phyloP scores from a whole-genome alignment of 1,140 invertebrate genomes.

The Aphaenogaster floridana region DNA sequence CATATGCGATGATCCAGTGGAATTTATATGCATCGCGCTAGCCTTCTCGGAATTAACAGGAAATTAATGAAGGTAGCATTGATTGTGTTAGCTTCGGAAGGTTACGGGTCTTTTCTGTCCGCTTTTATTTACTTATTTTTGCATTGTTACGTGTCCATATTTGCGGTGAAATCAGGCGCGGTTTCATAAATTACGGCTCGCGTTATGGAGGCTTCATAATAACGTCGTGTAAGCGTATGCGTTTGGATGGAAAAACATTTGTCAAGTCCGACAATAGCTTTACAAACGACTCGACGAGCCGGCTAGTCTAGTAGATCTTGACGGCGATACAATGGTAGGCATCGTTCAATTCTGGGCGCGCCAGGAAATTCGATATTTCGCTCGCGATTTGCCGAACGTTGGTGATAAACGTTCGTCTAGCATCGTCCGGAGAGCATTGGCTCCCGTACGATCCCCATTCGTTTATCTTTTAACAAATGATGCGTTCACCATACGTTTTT shows the following conservation, averaged over 20 bases:
- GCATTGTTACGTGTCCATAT: constrained; percentile 4
- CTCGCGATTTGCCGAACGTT: constrained; percentile 65
- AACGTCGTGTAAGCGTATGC: constrained; percentile 43
- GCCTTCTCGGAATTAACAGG: not conserved
- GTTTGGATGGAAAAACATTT: constrained; percentile 62
- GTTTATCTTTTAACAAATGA: constrained; percentile 32
- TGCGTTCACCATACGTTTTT: not conserved
- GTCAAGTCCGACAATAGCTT: constrained; percentile 72
- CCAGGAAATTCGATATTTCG: constrained; percentile 80
- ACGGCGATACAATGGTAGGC: constrained; percentile 72
- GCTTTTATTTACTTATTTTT: not conserved
- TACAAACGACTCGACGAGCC: constrained; percentile 74
- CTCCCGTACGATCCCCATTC: not conserved
- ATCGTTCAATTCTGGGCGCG: constrained; percentile 77
- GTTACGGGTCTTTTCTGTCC: not conserved
- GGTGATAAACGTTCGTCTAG: constrained; percentile 70
- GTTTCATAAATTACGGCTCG: constrained; percentile 30
- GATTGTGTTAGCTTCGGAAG: not conserved
- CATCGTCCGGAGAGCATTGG: constrained; percentile 45
- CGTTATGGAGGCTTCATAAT: constrained; percentile 36
- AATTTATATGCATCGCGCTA: not conserved
- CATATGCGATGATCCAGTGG: not conserved
- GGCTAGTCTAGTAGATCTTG: constrained; percentile 71
- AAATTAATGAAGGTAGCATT: constrained; percentile 33
- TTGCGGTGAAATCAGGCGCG: constrained; percentile 44